Evolutionary conservation across 53 echinoderm and acorn worm genomes (phyloP), one percentile per base, ranked within the genome.

Genomic region (Actinopyga echinites): DNA sequence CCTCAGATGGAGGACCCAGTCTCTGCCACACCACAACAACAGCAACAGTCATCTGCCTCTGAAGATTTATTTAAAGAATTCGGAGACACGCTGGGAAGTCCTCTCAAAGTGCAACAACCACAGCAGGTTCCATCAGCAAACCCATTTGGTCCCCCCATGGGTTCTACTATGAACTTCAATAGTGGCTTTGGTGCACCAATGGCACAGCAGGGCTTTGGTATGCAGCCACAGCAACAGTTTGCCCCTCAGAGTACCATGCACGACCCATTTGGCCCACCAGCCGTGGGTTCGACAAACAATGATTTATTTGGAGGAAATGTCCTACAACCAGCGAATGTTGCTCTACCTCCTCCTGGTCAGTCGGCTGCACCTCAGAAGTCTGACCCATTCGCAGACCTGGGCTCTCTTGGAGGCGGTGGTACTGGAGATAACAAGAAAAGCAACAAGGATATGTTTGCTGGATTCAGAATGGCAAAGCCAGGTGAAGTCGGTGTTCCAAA

Each of bases 391-490:
- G 86, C 88, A 20, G 92, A 89, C 52, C 56, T 99, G 12, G 95
- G 84, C 9, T 52, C 91, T 8, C 89, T 99, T 56, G 84, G 89
- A 15, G 81, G 85, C 6, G 29, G 82, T 29, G 89, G 84, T 55
- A 17, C 68, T 12, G 83, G 80, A 3, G 89, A 84, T 65, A 53
- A 77, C 34, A 85, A 83, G 7, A 90, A 89, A 75, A 86, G 75
- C 54, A 75, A 53, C 77, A 95, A 94, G 75, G 95, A 99, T 36
- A 89, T 87, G 64, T 95, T 95, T 75, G 84, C 92, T 19, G 90
- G 86, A 20, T 94, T 92, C 66, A 92, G 91, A 86, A 96, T 96
- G 85, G 96, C 93, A 56, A 96, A 96, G 73, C 96, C 96, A 0
- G 96, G 96, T 10, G 93, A 93, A 68, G 93, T 93, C 32, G 74